Evolutionary conservation across 2,797 vertebrate species (phyloP).

Genomic region (Crax fasciolata): DNA sequence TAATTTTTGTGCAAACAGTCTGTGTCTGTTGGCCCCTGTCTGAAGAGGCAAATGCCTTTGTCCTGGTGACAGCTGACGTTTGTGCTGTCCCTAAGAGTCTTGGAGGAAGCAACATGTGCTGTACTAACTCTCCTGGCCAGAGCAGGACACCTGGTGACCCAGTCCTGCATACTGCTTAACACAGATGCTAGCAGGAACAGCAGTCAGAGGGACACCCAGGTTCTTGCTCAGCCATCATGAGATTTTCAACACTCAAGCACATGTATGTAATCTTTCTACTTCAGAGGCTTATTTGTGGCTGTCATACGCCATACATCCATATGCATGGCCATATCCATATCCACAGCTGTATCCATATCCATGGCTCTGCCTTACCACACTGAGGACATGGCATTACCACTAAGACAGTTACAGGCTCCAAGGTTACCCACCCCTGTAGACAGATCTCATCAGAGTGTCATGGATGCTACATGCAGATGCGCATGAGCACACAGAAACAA

Average conservation of each 20-base stretch:
- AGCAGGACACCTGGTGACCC: neutral
- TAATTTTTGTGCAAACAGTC: neutral
- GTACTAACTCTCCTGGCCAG: neutral
- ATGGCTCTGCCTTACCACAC: neutral
- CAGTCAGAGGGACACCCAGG: neutral
- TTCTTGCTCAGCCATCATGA: neutral
- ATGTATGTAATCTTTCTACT: neutral
- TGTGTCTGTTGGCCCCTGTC: neutral
- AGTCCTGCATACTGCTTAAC: neutral
- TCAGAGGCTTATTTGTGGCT: neutral
- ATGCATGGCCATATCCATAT: neutral
- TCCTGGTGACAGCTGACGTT: neutral
- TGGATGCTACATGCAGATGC: neutral
- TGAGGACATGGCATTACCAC: neutral
- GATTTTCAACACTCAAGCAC: neutral
- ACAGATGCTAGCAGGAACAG: neutral
- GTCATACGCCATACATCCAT: neutral
- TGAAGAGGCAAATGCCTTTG: neutral
- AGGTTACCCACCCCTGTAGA: fast-evolving
- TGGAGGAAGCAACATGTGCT: neutral
- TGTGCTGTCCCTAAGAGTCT: neutral
- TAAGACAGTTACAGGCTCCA: neutral
- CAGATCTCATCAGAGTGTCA: neutral
- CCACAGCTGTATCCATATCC: neutral
- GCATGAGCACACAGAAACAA: neutral